Evolutionary conservation across 2,113 vertebrate species (phyloP).

Genomic region (Eretmochelys imbricata): DNA sequence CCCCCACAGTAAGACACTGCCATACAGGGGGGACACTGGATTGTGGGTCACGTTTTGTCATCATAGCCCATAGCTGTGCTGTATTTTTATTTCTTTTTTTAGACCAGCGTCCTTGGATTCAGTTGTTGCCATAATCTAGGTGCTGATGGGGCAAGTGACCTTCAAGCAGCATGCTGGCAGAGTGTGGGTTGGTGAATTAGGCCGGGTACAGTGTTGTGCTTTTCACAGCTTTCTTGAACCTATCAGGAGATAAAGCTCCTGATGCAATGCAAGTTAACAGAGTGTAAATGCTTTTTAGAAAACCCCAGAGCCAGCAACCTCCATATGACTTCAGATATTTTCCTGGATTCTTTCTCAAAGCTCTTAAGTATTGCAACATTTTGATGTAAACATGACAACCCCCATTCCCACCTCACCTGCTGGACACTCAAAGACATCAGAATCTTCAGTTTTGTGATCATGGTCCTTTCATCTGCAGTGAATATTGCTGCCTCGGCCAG

Average conservation of each 20-base stretch:
- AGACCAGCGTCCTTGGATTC: not conserved
- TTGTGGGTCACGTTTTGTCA: not conserved
- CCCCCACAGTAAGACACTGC: not conserved
- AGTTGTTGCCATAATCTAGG: not conserved
- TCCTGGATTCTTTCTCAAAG: not conserved
- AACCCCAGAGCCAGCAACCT: not conserved
- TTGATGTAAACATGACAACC: rapidly evolving
- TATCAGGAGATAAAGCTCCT: not conserved
- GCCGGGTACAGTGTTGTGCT: not conserved
- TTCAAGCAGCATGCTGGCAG: not conserved
- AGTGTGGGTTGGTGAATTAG: not conserved
- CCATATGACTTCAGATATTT: not conserved
- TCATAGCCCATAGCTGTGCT: not conserved
- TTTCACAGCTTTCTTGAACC: not conserved
- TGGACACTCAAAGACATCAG: rapidly evolving
- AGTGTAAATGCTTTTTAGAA: not conserved
- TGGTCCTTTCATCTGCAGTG: not conserved
- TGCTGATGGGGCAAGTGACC: not conserved
- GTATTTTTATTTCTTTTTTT: not conserved
- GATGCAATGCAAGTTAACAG: not conserved
- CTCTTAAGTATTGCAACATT: not conserved
- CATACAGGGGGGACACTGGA: not conserved
- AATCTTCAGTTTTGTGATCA: not conserved
- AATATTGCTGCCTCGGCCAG: rapidly evolving
- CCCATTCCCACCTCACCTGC: rapidly evolving